phyloP scores from a whole-genome alignment of 2,888 invertebrate species.

The Anagyrus pseudococci region DNA sequence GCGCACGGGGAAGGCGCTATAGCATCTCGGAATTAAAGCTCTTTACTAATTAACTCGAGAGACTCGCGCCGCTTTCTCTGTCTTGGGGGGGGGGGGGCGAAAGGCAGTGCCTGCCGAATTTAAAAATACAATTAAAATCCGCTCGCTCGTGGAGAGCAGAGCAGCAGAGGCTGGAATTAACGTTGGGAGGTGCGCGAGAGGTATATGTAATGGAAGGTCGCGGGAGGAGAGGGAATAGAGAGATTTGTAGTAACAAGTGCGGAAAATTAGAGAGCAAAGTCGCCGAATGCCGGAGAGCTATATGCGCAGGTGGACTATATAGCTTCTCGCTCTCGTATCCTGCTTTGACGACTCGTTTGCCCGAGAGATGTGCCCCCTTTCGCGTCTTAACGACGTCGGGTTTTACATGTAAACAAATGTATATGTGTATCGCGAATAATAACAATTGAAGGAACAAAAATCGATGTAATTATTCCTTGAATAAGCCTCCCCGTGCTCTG shows the following conservation, averaged over 20 bases:
- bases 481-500: no score
- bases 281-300: no score
- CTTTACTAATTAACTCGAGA: conserved; percentile 27
- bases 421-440: no score
- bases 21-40: conserved; percentile 20
- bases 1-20: neutral
- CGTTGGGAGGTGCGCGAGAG: neutral
- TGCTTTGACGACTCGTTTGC: no score
- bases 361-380: no score
- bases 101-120: neutral
- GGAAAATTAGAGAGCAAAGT: conserved; percentile 20
- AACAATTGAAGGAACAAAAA: no score
- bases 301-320: no score
- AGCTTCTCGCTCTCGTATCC: no score
- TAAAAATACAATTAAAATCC: conserved; percentile 24
- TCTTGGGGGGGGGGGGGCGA: neutral
- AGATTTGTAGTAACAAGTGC: conserved; percentile 21
- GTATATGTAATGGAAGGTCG: conserved; percentile 1
- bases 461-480: no score
- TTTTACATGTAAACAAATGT: no score
- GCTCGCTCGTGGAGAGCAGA: neutral
- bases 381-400: no score
- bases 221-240: neutral
- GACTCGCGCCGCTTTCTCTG: neutral
- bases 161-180: neutral